phyloP scores from a whole-genome alignment of 2,888 invertebrate genomes.

The Hirtodrosophila trivittata region DNA sequence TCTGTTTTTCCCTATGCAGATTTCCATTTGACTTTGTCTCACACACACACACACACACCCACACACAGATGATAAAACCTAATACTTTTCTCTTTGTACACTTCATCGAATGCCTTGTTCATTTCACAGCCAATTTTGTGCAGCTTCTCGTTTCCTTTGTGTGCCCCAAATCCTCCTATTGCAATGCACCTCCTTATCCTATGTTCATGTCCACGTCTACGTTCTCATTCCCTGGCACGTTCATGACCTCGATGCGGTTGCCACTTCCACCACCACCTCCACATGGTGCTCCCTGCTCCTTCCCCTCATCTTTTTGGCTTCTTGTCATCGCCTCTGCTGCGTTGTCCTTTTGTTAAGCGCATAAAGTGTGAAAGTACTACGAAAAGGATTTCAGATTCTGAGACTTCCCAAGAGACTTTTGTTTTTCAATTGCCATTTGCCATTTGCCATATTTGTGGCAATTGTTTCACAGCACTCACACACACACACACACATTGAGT shows the following conservation, averaged over 20 bases:
- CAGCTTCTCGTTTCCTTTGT: not conserved
- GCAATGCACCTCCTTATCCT: not conserved
- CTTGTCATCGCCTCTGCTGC: constrained; percentile 40
- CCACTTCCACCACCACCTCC: not conserved
- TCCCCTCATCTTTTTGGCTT: not conserved
- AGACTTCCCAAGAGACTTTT: constrained; percentile 55
- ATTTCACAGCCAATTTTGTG: constrained; percentile 71
- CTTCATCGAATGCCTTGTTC: constrained; percentile 33
- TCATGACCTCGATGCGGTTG: constrained; percentile 54
- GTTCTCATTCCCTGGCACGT: constrained; percentile 28
- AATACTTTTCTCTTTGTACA: too few species aligned
- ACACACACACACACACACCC: constrained; percentile 42
- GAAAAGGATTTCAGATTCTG: constrained; percentile 58
- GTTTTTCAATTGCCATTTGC: constrained; percentile 74
- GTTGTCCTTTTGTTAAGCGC: constrained; percentile 50
- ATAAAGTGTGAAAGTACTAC: constrained; percentile 69
- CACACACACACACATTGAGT: constrained; percentile 21
- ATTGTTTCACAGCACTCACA: constrained; percentile 52
- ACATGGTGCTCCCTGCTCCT: not conserved
- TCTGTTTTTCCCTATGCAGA: constrained; percentile 53
- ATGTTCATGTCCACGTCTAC: constrained; percentile 12
- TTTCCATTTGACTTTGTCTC: constrained; percentile 71
- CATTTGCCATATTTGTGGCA: constrained; percentile 73
- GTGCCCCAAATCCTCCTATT: not conserved
- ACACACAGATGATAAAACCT: too few species aligned